These are phyloP conservation scores for Trididemnum miniatum DNA, from an alignment of 23 tunicate genomes.

Conservation along the genomic window DNA sequence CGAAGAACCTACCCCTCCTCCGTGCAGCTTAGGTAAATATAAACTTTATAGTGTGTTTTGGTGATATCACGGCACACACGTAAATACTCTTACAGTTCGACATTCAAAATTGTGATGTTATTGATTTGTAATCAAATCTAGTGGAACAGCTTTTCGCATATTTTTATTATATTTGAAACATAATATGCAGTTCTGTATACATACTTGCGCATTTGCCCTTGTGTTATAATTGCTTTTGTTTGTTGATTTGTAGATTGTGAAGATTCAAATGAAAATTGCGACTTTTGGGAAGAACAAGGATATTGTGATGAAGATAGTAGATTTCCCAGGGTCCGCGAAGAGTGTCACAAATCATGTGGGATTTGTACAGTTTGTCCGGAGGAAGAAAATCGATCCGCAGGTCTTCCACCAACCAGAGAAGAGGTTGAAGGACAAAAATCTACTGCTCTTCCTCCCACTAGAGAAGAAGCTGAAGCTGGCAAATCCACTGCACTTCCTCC, in stretches of 20 bases:
- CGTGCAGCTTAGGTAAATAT: neutral
- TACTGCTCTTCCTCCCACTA: too few species aligned
- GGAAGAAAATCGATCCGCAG: neutral
- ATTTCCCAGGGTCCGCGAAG: neutral
- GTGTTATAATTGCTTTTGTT: too few species aligned
- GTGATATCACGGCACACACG: too few species aligned
- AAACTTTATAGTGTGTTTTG: too few species aligned
- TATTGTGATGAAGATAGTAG: neutral
- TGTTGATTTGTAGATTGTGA: neutral
- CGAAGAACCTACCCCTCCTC: neutral
- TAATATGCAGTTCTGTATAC: too few species aligned
- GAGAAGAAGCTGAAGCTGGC: neutral
- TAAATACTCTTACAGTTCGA: too few species aligned
- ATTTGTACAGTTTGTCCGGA: neutral
- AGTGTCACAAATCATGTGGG: neutral
- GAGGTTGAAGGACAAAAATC: too few species aligned
- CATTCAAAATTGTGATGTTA: neutral
- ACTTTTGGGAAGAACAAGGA: neutral
- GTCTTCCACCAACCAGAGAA: neutral
- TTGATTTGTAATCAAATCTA: too few species aligned
- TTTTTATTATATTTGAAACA: too few species aligned
- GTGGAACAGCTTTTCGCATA: too few species aligned
- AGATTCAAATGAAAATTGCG: constrained; percentile 8
- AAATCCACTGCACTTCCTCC: too few species aligned
- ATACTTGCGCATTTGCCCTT: too few species aligned